A percentile compares a stretch with the other conserved stretches of the same genome.
These are phyloP conservation scores for Ciconia maguari DNA, from an alignment of 2,113 vertebrate genomes.

Conservation along the genomic window DNA sequence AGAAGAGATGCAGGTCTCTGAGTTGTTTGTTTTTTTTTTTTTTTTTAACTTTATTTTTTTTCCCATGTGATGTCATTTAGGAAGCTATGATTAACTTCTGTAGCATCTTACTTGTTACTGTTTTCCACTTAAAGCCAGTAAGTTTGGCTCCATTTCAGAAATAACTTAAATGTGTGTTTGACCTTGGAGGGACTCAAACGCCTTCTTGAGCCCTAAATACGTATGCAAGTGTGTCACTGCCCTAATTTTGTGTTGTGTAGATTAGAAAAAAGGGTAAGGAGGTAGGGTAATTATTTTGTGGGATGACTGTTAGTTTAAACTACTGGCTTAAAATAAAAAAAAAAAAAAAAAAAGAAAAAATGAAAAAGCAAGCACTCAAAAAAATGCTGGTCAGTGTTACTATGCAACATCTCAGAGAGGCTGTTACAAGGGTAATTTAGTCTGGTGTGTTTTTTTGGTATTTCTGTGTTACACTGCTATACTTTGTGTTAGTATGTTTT, in stretches of 20 bases:
- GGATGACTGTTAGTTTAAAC: neutral
- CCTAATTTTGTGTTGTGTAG: neutral
- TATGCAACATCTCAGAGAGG: too few species aligned
- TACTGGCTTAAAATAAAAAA: neutral
- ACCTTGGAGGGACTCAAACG: neutral
- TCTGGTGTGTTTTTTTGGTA: too few species aligned
- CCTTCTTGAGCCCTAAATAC: neutral
- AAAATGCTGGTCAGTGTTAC: neutral
- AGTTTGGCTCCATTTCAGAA: neutral
- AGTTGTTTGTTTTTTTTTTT: too few species aligned
- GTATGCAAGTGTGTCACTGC: neutral
- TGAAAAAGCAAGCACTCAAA: neutral
- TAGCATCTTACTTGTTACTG: neutral
- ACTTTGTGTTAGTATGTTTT: neutral
- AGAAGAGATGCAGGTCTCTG: neutral
- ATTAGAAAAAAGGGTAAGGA: neutral
- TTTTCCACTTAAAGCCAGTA: neutral
- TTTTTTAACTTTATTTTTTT: too few species aligned
- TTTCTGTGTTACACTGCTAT: neutral
- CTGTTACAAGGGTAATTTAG: neutral
- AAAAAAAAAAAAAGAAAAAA: neutral
- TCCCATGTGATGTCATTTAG: neutral
- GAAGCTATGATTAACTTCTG: neutral
- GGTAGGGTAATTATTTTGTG: neutral
- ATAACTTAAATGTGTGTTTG: neutral